Conservation (phyloP, 2,113 vertebrate genomes). For the Herpetotheres cachinnans region DNA sequence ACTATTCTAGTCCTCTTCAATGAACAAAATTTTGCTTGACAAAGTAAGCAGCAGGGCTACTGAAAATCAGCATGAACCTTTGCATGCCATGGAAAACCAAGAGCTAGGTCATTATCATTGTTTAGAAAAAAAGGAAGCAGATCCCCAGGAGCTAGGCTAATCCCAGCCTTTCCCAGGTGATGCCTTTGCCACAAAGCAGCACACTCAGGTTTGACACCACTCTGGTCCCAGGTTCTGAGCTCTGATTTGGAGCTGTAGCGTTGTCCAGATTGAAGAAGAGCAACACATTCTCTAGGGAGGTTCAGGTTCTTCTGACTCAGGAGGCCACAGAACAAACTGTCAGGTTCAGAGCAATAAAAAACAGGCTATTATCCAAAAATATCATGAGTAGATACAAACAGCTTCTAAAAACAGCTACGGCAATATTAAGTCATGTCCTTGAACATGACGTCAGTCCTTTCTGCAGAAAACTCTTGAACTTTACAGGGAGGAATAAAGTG, state of each 20-base stretch:
- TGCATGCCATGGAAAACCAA: not conserved
- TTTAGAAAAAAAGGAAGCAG: not conserved
- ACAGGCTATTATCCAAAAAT: not conserved
- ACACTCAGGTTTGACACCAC: not conserved
- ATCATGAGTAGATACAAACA: not conserved
- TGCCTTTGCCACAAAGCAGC: not conserved
- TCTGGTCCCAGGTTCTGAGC: not conserved
- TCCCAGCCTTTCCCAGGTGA: not conserved
- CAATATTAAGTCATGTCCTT: not conserved
- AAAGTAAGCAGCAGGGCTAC: not conserved
- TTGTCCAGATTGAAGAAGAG: not conserved
- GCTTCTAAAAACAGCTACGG: not conserved
- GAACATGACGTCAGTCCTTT: not conserved
- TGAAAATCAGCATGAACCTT: not conserved
- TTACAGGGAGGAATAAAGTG: not conserved
- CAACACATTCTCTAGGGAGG: not conserved
- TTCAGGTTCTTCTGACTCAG: not conserved
- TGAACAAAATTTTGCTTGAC: not conserved
- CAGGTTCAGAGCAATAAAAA: not conserved
- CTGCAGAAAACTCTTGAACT: not conserved
- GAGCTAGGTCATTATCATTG: not conserved
- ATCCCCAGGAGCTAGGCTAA: not conserved
- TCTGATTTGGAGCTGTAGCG: accelerated
- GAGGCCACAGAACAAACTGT: not conserved
- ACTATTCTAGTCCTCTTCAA: not conserved